Base-by-base conservation (phyloP, 2,797 vertebrate genomes). In the Podarcis siculus region DNA sequence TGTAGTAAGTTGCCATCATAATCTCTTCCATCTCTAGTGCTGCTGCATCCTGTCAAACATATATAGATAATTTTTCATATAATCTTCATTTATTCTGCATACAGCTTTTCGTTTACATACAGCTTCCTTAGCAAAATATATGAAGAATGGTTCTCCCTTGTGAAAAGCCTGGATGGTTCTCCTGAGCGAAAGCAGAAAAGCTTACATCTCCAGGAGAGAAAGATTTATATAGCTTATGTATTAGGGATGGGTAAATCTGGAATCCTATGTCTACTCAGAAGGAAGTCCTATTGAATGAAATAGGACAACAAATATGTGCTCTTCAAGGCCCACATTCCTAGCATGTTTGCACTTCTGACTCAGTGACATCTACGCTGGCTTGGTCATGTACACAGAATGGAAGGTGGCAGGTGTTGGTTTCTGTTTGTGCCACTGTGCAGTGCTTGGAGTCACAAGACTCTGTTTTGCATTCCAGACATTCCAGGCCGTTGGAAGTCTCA, bases 101-200 rank as follows among this genome's bases (percentile, higher is more conserved):
- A 12, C 4, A 71, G 3, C 37, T 3, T 12, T 45, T 79, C 82
- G 7, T 7, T 15, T 64, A 89, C 30, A 9, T 32, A 66, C 37
- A 75, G 15, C 15, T 87, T 73, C 13, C 81, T 83, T 75, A 89
- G 81, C n/a, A 80, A 71, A 89, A 83, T 69, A 39, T 9, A 83
- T 27, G 8, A 80, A 81, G 69, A 76, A 2, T 42, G 4, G 66
- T 4, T 71, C 76, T 64, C 27, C 0, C 69, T 66, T 58, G 76
- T 80, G 71, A 71, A 75, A 69, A 79, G 39, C n/a, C 9, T 49
- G 12, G 23, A 19, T 45, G 19, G 67, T 32, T 5, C 30, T 21
- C 10, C 8, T 27, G 45, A 58, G 27, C 27, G 17, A 86, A 81
- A 37, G 17, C 66, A n/a, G 30, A 78, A 45, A 67, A 71, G 39